phyloP scores from a whole-genome alignment of 2,888 invertebrate genomes.

The Sialis lutaria region DNA sequence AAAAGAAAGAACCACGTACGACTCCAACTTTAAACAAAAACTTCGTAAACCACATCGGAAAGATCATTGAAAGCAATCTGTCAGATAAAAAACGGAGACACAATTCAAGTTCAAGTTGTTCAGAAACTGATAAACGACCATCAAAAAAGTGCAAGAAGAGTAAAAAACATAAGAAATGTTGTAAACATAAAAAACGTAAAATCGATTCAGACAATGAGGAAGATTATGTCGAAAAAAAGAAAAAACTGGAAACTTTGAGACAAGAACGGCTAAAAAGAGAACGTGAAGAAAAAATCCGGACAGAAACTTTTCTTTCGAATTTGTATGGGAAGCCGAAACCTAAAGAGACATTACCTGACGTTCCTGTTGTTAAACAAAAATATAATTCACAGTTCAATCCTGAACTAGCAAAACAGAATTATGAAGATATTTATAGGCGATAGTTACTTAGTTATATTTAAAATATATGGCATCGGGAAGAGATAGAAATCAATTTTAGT shows the following conservation, averaged over 20 bases:
- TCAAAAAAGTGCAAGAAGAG: slow-evolving; percentile 9
- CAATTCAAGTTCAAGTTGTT: neutral
- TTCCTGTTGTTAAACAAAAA: slow-evolving; percentile 42
- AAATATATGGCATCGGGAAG: too few species aligned
- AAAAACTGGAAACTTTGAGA: slow-evolving; percentile 47
- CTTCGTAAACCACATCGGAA: neutral
- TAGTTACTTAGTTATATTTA: too few species aligned
- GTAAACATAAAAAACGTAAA: slow-evolving; percentile 9
- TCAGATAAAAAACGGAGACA: neutral
- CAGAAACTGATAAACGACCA: slow-evolving; percentile 8
- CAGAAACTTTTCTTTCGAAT: slow-evolving; percentile 54
- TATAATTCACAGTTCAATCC: slow-evolving; percentile 98
- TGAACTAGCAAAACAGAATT: slow-evolving; percentile 69
- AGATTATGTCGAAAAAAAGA: slow-evolving; percentile 17
- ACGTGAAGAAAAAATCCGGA: slow-evolving; percentile 51
- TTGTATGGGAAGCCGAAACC: slow-evolving; percentile 33
- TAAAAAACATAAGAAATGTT: slow-evolving; percentile 11
- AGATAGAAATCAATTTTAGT: too few species aligned
- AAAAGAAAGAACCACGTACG: neutral
- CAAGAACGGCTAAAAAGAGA: slow-evolving; percentile 69
- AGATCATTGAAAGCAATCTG: neutral
- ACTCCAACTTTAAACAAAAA: slow-evolving; percentile 2
- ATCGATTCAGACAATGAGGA: slow-evolving; percentile 11
- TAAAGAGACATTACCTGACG: slow-evolving; percentile 15
- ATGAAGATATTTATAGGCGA: slow-evolving; percentile 12